These are phyloP conservation scores for Morelia viridis DNA, from an alignment of 2,797 vertebrate genomes.

Conservation along the genomic window DNA sequence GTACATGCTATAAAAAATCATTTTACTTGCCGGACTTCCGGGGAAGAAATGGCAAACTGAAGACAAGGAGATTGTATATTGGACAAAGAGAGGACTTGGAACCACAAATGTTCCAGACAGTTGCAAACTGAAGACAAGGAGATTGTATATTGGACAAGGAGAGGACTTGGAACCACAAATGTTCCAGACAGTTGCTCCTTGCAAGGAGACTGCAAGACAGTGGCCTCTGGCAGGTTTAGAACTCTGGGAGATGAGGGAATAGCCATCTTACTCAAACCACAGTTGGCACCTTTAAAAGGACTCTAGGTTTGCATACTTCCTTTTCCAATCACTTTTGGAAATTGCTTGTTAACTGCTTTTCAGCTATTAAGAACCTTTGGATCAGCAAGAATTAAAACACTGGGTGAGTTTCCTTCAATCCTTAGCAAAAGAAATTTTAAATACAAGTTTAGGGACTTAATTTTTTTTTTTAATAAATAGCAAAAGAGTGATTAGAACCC, in stretches of 20 bases:
- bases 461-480: too few relatives aligned
- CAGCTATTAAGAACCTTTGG: too few relatives aligned
- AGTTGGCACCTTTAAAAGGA: too few relatives aligned
- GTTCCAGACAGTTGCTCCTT: neutral
- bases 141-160: neutral
- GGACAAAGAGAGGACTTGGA: neutral
- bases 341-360: too few relatives aligned
- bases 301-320: too few relatives aligned
- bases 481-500: too few relatives aligned
- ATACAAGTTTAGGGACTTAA: too few relatives aligned
- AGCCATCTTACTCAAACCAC: too few relatives aligned
- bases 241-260: neutral
- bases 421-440: too few relatives aligned
- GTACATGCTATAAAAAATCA: slow-evolving; percentile 9
- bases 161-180: neutral
- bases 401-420: too few relatives aligned
- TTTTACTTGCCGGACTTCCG: neutral
- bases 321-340: too few relatives aligned
- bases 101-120: neutral
- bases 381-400: too few relatives aligned
- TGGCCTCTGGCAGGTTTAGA: neutral
- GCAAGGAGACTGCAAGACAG: neutral
- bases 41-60: neutral
- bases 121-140: neutral
- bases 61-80: neutral